These are phyloP conservation scores for Andrena fulva DNA, from an alignment of 2,888 invertebrate species.

Conservation along the genomic window DNA sequence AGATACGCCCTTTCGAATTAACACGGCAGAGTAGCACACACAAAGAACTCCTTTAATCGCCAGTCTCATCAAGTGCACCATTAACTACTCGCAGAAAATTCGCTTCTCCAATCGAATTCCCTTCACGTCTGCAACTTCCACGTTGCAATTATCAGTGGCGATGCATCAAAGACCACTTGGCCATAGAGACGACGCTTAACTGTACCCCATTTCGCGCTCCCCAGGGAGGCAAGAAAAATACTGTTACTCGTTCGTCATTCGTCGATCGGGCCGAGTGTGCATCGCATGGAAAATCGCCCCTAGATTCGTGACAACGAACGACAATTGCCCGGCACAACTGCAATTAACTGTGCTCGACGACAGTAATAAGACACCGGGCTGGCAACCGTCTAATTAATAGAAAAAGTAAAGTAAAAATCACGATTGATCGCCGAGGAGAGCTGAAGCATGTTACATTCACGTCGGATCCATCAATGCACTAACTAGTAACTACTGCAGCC, in stretches of 20 bases:
- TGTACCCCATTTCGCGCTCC: constrained; percentile 41
- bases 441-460: too few species aligned
- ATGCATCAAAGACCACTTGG: constrained; percentile 20
- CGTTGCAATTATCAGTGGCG: constrained; percentile 38
- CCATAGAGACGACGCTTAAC: constrained; percentile 45
- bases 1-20: too few species aligned
- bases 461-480: too few species aligned
- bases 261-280: constrained; percentile 28
- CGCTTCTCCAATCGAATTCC: constrained; percentile 13
- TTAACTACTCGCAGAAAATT: neutral
- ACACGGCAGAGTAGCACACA: too few species aligned
- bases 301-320: constrained; percentile 34
- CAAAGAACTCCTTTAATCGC: too few species aligned
- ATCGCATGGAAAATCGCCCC: constrained; percentile 38
- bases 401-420: too few species aligned
- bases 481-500: too few species aligned
- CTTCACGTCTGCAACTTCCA: constrained; percentile 24
- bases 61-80: neutral
- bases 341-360: constrained; percentile 24
- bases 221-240: constrained; percentile 42
- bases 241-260: constrained; percentile 60
- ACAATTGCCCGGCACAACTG: constrained; percentile 25
- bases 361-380: neutral
- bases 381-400: neutral
- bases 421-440: neutral